Evolutionary conservation across 2,113 vertebrate genomes (phyloP), one percentile per base, ranked within the genome.

Genomic region (Maccullochella peelii): DNA sequence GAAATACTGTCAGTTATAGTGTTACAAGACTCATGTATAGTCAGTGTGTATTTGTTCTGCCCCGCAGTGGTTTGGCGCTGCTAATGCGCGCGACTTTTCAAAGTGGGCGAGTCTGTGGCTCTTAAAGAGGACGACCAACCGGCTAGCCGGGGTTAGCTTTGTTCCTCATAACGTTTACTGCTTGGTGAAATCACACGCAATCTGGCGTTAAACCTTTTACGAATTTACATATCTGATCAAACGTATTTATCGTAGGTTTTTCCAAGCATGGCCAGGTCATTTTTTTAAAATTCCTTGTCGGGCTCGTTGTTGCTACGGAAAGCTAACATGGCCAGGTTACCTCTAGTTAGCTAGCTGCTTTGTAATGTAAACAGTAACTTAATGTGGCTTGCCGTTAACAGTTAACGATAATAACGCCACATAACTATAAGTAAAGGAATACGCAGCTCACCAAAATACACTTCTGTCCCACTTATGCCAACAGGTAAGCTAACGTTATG

Each of bases 21-120:
- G 6, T n/a, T 6, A 44, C 23, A 4, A 30, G 9, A 23, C 20
- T 7, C 25, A 0, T 6, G 0, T 38, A 4, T 27, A 38, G 27
- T 73, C 7, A 2, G 0, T 61, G 38, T 66, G 7, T 61, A 0
- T 25, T 3, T 30, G 21, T 63, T 36, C 5, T 8, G 5, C 1
- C 25, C 2, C 11, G 12, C 63, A 18, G 50, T 5, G 76, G 40
- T 88, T 94, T 93, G 91, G 90, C 94, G 95, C 94, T 93, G 91
- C 71, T 84, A 55, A 33, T 70, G 87, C 92, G 93, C 95, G 95
- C 93, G 94, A 94, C 76, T 91, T 95, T 96, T 95, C 88, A 94
- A 96, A 92, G 89, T 84, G 80, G 90, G 87, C 79, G 81, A 91
- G 72, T 61, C 84, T 9, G 25, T 25, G 6, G 36, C 27, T 86